Conservation (phyloP, 2,113 vertebrate species). For the Naja naja region DNA sequence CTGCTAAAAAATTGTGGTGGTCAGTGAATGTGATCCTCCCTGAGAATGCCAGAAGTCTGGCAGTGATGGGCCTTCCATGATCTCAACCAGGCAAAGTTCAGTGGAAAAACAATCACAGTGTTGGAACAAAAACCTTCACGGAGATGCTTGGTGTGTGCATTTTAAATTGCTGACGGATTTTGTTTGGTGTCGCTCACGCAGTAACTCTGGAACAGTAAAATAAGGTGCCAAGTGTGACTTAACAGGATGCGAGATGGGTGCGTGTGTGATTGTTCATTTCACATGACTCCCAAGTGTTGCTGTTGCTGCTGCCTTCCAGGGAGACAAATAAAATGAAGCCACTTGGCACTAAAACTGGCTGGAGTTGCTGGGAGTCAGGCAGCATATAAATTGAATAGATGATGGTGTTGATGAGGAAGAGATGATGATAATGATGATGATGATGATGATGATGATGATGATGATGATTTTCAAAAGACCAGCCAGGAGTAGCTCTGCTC, state of each 20-base stretch:
- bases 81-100: conserved; percentile 8
- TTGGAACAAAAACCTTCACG: background rate
- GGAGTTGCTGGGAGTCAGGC: background rate
- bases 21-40: background rate
- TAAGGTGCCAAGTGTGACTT: conserved; percentile 4
- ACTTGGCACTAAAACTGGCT: background rate
- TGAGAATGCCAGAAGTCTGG: background rate
- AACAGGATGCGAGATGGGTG: background rate
- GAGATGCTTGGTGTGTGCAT: background rate
- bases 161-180: background rate
- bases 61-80: background rate
- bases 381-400: background rate
- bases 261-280: background rate
- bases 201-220: background rate
- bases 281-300: background rate
- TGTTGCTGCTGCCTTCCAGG: background rate
- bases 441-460: background rate
- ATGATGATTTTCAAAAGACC: background rate
- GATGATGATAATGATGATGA: background rate
- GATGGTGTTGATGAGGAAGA: background rate
- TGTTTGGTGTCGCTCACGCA: background rate
- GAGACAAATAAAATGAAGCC: background rate
- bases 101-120: background rate
- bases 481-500: background rate
- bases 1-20: background rate